Conservation (phyloP, 2,888 invertebrate species). For the Ectropis crepuscularia region DNA sequence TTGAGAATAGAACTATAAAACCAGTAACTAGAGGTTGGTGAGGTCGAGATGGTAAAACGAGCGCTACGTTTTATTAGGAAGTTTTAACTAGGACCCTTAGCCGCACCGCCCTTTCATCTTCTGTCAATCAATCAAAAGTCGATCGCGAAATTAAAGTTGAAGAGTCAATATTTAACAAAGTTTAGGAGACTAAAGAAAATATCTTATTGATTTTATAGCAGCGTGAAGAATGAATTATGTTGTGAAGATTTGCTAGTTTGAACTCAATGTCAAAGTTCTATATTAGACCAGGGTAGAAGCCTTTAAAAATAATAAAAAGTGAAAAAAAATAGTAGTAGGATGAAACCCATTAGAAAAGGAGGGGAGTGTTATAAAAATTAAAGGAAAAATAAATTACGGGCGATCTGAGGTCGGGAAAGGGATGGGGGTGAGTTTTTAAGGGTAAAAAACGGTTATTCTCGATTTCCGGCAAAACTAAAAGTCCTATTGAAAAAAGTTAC, state of each 20-base stretch:
- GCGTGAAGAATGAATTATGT: neutral
- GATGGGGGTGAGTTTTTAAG: too few species aligned
- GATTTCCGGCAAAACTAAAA: too few species aligned
- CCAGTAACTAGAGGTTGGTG: constrained; percentile 13
- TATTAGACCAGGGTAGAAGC: too few species aligned
- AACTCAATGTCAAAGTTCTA: too few species aligned
- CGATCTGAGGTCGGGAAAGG: too few species aligned
- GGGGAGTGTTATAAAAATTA: too few species aligned
- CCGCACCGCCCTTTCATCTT: constrained; percentile 29
- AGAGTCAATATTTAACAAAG: constrained; percentile 13
- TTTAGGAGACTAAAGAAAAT: constrained; percentile 2
- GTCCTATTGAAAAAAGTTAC: too few species aligned
- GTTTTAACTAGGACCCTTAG: constrained; percentile 30
- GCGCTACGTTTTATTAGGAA: constrained; percentile 30
- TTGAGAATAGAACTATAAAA: constrained; percentile 9
- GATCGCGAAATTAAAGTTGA: constrained; percentile 26
- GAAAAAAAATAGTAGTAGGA: too few species aligned
- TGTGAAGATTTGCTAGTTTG: neutral
- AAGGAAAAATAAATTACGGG: too few species aligned
- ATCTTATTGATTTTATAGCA: neutral
- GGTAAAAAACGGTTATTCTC: too few species aligned
- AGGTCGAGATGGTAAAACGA: constrained; percentile 19
- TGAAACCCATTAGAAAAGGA: too few species aligned
- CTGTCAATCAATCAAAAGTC: constrained; percentile 31
- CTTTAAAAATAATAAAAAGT: too few species aligned